Evolutionary conservation across 2,888 invertebrate genomes (phyloP), one percentile per base, ranked within the genome.

Genomic region (Epirrhoe alternata): DNA sequence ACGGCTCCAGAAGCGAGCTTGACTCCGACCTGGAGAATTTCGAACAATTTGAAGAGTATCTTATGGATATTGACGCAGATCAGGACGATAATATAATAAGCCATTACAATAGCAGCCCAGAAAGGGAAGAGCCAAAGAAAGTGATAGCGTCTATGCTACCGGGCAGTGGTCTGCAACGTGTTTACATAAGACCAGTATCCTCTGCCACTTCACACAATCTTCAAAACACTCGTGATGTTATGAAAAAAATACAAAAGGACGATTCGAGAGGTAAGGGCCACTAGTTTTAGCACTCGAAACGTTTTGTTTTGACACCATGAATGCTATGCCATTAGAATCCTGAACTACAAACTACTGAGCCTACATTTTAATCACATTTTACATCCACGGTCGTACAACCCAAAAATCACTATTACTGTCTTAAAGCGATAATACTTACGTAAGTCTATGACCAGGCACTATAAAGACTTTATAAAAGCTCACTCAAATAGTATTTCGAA

Each of bases 21-120:
- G 92, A 93, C 64, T 88, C 90, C 0, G 93, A 93, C 76, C 81
- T 90, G 17, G 92, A 92, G 56, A 89, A 87, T 61, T 92, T 88
- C 64, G 92, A 92, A 68, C 88, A 87, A 63, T 90, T 92, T 47
- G 90, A 91, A 64, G 92, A 92, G 62, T 85, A 86, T 50, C 86
- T 92, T 30, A 78, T 93, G n/a, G 92, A 93, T 69, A 90, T 92
- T 45, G 92, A 93, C 62, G 89, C 88, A 8, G 92, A 92, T 68
- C 84, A 87, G 50, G 90, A 91, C 45, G 86, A 87, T 1, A 76
- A 79, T 42, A 65, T 82, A 5, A 80, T 87, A 24, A 81, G 83
- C 17, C 83, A 84, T 31, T 88, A 86, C 66, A 78, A 83, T 59
- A 82, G 77, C 60, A 87, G 84, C 58, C 85, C 88, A n/a, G 88